phyloP scores from a whole-genome alignment of 1,140 invertebrate species.

The Caenorhabditis brenneri region DNA sequence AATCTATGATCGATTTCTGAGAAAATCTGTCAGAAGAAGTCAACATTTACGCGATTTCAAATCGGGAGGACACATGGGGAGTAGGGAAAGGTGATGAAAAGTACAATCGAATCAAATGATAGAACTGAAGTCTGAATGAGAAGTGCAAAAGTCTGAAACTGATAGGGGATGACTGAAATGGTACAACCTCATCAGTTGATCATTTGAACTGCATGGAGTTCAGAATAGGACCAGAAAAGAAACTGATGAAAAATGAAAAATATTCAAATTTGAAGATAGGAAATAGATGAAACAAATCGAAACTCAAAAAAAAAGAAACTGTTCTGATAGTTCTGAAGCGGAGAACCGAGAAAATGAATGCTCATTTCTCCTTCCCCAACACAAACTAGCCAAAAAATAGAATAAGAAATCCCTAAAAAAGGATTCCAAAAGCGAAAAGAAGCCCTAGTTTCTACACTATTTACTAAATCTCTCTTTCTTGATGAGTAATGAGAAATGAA shows the following conservation, averaged over 20 bases:
- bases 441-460: not conserved
- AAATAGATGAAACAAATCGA: too few relatives aligned
- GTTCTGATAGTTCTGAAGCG: not conserved
- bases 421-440: not conserved
- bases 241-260: too few relatives aligned
- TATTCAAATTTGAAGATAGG: too few relatives aligned
- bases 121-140: not conserved
- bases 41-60: too few relatives aligned
- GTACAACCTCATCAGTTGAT: too few relatives aligned
- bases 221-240: too few relatives aligned
- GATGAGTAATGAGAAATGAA: conserved; percentile 13
- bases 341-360: too few relatives aligned
- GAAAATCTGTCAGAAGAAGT: too few relatives aligned
- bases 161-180: too few relatives aligned
- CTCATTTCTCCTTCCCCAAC: not conserved
- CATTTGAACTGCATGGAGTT: too few relatives aligned
- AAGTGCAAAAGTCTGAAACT: not conserved
- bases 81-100: not conserved
- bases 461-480: not conserved
- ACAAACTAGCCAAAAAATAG: not conserved
- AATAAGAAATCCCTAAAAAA: not conserved
- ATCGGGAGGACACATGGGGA: too few relatives aligned
- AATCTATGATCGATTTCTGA: not conserved
- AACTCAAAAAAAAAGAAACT: too few relatives aligned
- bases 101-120: not conserved